Base-by-base conservation (phyloP, 2,797 vertebrate species). In the Hyperoplus immaculatus region DNA sequence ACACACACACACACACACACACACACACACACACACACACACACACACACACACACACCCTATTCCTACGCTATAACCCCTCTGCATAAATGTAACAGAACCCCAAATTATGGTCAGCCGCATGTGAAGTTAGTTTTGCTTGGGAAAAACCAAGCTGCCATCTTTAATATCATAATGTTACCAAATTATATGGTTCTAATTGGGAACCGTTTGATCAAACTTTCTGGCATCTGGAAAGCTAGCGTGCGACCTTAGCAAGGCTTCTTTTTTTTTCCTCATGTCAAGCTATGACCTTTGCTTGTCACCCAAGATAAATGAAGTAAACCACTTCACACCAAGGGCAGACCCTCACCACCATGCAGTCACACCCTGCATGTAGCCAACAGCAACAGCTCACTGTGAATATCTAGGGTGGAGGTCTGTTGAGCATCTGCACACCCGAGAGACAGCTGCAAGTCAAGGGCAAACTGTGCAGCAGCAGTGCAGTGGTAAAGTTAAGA, bases 111-210 rank as follows among this genome's bases (percentile, higher is more conserved):
- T 95, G 93, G 94, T 95, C 89, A 93, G 93, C 91, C 89, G 73
- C 93, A 88, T 87, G 88, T 94, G 85, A 94, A 94, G 93, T 95
- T 91, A 93, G 93, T 94, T 95, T 95, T 94, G 89, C 93, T 94
- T 93, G 90, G 87, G 92, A 41, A 92, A 93, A 95, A 93, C 93
- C 95, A 77, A 94, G 85, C 92, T 93, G 93, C 94, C 94, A 92
- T 94, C 90, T 94, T 95, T 92, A 95, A 95, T 94, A 95, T 94
- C 88, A 92, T 92, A 92, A 95, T 92, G 93, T 92, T 88, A 87
- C 89, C 88, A 94, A 95, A 95, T 95, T 86, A 94, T 90, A 95
- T 85, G 93, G 72, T 95, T 95, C 91, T 93, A 94, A 94, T 93
- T 94, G 92, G 88, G 91, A 94, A 92, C 89, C 68, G 83, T 95